A percentile compares a stretch with the other conserved stretches of the same genome.
Evolutionary conservation across 2,888 invertebrate species (phyloP).

Genomic region (Machimus atricapillus): DNA sequence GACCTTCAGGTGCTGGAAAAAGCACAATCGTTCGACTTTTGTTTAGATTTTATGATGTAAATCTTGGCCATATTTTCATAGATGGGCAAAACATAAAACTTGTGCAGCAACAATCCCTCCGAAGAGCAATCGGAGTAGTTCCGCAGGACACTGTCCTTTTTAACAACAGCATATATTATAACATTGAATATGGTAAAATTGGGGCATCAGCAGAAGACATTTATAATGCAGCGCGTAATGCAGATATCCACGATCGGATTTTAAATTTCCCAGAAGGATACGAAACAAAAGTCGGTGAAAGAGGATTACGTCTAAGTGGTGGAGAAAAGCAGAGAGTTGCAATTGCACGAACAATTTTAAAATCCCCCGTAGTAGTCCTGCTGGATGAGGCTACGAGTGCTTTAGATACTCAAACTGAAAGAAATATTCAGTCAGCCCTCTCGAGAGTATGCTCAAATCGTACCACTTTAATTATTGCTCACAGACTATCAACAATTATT

Average conservation of each 20-base stretch:
- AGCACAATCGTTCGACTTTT: conserved; percentile 94
- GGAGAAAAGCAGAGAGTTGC: conserved; percentile 98
- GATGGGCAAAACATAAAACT: conserved; percentile 90
- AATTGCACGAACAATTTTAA: conserved; percentile 93
- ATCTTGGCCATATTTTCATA: conserved; percentile 83
- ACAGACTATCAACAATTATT: conserved; percentile 91
- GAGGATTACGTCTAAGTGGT: conserved; percentile 93
- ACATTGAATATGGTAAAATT: conserved; percentile 90
- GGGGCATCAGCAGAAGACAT: conserved; percentile 82
- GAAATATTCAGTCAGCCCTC: conserved; percentile 90
- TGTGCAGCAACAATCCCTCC: conserved; percentile 83
- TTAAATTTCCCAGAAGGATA: conserved; percentile 89
- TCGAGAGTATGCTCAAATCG: conserved; percentile 85
- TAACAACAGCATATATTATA: conserved; percentile 91
- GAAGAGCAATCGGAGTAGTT: conserved; percentile 89
- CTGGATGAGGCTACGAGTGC: conserved; percentile 97
- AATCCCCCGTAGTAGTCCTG: conserved; percentile 87
- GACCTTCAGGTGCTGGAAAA: conserved; percentile 92
- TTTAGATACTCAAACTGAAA: conserved; percentile 93
- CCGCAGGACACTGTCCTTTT: conserved; percentile 97
- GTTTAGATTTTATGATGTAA: conserved; percentile 96
- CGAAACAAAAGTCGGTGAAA: conserved; percentile 90
- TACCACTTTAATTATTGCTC: conserved; percentile 94
- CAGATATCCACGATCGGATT: conserved; percentile 93
- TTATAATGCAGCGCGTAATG: conserved; percentile 86